phyloP scores from a whole-genome alignment of 1,140 invertebrate species.

The Nixonia krombeini region DNA sequence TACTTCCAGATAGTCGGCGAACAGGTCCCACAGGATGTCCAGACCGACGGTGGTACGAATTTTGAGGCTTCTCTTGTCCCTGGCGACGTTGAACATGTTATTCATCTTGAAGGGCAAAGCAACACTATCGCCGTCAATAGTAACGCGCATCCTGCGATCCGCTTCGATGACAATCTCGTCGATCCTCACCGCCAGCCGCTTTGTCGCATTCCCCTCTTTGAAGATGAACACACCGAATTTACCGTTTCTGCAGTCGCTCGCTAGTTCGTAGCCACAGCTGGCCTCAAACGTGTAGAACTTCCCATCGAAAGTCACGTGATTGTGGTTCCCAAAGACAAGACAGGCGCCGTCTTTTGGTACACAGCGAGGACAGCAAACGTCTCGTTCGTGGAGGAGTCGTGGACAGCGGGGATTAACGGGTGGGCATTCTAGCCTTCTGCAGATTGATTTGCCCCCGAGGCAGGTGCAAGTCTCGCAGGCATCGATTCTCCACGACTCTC shows the following conservation, averaged over 20 bases:
- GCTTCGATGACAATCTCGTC: neutral
- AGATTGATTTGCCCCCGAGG: conserved; percentile 2
- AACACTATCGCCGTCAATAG: conserved; percentile 1
- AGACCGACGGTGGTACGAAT: neutral
- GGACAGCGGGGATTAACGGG: neutral
- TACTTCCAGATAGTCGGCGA: conserved; percentile 11
- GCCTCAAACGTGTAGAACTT: conserved; percentile 14
- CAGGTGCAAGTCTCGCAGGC: conserved; percentile 15
- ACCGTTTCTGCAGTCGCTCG: conserved; percentile 3
- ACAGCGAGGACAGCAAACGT: conserved; percentile 21
- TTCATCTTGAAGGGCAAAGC: conserved; percentile 3
- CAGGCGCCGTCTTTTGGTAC: conserved; percentile 7
- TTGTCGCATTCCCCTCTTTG: neutral
- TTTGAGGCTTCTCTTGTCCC: neutral
- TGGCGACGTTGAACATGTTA: neutral
- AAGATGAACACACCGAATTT: conserved; percentile 12
- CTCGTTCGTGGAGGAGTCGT: neutral
- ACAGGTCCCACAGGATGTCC: conserved; percentile 10
- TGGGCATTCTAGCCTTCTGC: conserved; percentile 4
- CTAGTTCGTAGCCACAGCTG: conserved; percentile 23
- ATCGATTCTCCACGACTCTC: conserved; percentile 12
- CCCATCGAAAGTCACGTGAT: conserved; percentile 18
- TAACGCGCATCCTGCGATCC: conserved; percentile 2
- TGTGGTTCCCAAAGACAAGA: conserved; percentile 14
- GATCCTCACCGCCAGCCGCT: neutral